Conservation (phyloP, 92 coral and sea anemone species). For the Blastomussa wellsi region DNA sequence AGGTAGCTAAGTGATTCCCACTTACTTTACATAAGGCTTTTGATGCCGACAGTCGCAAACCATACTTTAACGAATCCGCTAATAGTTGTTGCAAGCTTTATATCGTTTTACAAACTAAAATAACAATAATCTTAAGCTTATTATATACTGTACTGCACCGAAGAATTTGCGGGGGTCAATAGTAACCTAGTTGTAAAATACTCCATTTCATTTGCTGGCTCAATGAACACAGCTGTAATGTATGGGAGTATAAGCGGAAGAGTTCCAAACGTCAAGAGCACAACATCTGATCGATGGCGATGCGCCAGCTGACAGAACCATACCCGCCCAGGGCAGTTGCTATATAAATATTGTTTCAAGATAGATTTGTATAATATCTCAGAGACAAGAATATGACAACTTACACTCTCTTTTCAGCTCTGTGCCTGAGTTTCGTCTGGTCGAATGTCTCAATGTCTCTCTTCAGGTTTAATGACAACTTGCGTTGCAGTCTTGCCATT, state of each 20-base stretch:
- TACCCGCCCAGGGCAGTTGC: no score
- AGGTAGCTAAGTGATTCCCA: not conserved
- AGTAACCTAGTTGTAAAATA: no score
- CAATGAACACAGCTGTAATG: not conserved
- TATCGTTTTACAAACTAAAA: not conserved
- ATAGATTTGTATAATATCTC: no score
- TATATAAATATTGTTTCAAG: no score
- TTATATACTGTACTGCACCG: no score
- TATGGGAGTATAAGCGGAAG: not conserved
- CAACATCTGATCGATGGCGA: not conserved
- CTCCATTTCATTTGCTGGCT: not conserved
- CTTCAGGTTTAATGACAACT: conserved; percentile 81
- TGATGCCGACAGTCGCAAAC: not conserved
- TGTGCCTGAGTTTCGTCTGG: conserved; percentile 49
- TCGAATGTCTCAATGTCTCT: conserved; percentile 84
- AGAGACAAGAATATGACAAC: not conserved
- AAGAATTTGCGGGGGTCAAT: conserved; percentile 13
- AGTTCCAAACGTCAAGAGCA: not conserved
- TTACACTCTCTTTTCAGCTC: conserved; percentile 55
- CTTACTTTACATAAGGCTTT: not conserved
- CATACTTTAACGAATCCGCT: not conserved
- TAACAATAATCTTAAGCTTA: no score
- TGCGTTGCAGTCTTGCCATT: conserved; percentile 86
- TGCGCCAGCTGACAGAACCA: not conserved
- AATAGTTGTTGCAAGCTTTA: not conserved